Base-by-base conservation (phyloP, 2,113 vertebrate genomes). In the Calyptomena viridis region DNA sequence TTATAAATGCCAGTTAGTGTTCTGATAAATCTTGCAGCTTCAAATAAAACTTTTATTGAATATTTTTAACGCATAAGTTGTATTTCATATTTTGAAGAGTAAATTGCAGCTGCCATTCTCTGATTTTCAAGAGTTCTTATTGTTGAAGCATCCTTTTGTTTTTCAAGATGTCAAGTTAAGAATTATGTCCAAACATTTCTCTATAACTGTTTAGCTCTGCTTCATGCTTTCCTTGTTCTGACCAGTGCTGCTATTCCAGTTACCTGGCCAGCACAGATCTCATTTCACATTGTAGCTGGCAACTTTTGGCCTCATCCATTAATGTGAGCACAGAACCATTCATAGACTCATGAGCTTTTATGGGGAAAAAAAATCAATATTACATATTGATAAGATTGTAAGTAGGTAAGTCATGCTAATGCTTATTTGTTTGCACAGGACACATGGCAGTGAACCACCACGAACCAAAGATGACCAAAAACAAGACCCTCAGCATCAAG, bases 401-500 rank as follows among this genome's bases (percentile, higher is more conserved):
- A 13, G 12, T 30, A 79, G 35, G 47, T 13, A 3, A 7, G 30
- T 53, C 25, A 94, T 79, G 37, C 35, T 90, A 68, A 88, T 75
- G 33, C 81, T 90, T 94, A 50, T 98, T 73, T 97, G 93, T 97
- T 97, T 73, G 80, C 77, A 87, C 85, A 99, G 99, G 97, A 97
- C 97, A 89, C 97, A 97, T 10, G 98, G 97, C 87, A 98, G 97
- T 78, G 98, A 98, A 92, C 97, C 97, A 63, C 95, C 97, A 62
- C 97, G 97, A 80, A 93, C 95, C 86, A 97, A 98, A 93, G 98
- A 97, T 39, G 97, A 94, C 30, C 98, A 98, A 95, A 99, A 97
- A 7, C 98, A 97, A 95, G 97, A 98, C 68, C 93, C 97, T 73
- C 97, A 98, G 31, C 98, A 98, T 87, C 99, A 99, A 94, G 99